A percentile compares a stretch with the other conserved stretches of the same genome.
These are phyloP conservation scores for Agrotis exclamationis DNA, from an alignment of 2,888 invertebrate species.

Conservation along the genomic window DNA sequence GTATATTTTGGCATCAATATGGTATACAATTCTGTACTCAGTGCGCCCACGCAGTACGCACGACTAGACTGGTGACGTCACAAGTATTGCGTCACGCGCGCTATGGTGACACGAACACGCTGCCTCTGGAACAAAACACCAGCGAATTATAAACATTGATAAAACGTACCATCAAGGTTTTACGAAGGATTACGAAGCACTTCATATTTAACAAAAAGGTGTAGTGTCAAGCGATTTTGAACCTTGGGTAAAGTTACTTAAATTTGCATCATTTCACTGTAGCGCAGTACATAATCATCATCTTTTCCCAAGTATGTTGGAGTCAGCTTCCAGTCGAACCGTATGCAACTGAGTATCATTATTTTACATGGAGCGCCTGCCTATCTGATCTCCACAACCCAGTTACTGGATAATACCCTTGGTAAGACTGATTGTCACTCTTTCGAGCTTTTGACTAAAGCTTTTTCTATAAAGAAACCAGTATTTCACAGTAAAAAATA, in stretches of 20 bases:
- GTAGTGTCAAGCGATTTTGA: constrained; percentile 20
- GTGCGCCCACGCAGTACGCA: constrained; percentile 9
- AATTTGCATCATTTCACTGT: too few species aligned
- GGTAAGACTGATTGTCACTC: too few species aligned
- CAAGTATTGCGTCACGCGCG: background rate
- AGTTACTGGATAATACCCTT: too few species aligned
- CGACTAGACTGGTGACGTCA: constrained; percentile 6
- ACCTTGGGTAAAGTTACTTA: constrained; percentile 9
- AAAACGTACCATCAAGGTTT: background rate
- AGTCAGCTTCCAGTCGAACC: background rate
- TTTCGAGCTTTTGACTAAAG: too few species aligned
- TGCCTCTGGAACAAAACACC: constrained; percentile 26
- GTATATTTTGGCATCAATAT: background rate
- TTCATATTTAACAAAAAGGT: constrained; percentile 7
- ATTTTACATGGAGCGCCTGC: too few species aligned
- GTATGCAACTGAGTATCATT: background rate
- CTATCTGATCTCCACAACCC: too few species aligned
- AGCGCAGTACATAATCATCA: too few species aligned
- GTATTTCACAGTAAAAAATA: too few species aligned
- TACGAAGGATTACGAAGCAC: background rate
- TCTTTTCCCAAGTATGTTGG: too few species aligned
- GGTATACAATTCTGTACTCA: background rate
- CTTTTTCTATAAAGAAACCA: too few species aligned
- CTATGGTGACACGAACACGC: background rate
- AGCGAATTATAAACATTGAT: constrained; percentile 8